Evolutionary conservation across 2,113 vertebrate species (phyloP), one percentile per base, ranked within the genome.

Genomic region (Glaucidium brasilianum): DNA sequence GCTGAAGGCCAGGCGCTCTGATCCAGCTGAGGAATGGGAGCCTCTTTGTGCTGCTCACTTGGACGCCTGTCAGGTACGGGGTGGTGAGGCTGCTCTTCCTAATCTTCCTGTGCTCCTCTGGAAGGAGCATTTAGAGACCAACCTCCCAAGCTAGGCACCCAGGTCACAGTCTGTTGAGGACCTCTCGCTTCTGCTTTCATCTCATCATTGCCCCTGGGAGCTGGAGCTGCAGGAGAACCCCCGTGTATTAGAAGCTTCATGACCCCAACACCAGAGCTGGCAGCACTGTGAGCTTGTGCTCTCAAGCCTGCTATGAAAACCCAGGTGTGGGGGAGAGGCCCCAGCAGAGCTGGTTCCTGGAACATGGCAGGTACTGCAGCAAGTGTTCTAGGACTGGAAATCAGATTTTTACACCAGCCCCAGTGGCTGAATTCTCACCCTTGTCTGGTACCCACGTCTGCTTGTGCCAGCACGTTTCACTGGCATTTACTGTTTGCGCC

Each of bases 151-250:
- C 34, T 23, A 69, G 50, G 50, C 32, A 50, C 19, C 19, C 6
- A 45, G 35, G 29, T 58, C 49, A 69, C 26, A 16, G 55, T 27
- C 26, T 22, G 26, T 35, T 53, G 52, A 84, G 41, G 60, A 23
- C 7, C 12, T 19, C 21, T 69, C 0, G 0, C 17, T 16, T 67
- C 60, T 4, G 1, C 7, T 88, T 92, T 92, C 12, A 55, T 63
- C 35, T 64, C 30, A 18, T 64, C 18, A 18, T 69, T 90, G 71
- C 59, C 19, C 53, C 41, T 80, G 45, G 68, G 26, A 96, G 12
- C 64, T 72, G 50, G 80, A 88, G 45, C 21, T 43, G 17, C 27
- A 71, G 50, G 41, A 17, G 47, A 45, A 66, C 9, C 5, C 6
- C 64, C 12, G 6, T 62, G 5, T 37, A 8, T 16, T 50, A n/a